Base-by-base conservation (phyloP, 2,113 vertebrate genomes). In the Cygnus atratus region DNA sequence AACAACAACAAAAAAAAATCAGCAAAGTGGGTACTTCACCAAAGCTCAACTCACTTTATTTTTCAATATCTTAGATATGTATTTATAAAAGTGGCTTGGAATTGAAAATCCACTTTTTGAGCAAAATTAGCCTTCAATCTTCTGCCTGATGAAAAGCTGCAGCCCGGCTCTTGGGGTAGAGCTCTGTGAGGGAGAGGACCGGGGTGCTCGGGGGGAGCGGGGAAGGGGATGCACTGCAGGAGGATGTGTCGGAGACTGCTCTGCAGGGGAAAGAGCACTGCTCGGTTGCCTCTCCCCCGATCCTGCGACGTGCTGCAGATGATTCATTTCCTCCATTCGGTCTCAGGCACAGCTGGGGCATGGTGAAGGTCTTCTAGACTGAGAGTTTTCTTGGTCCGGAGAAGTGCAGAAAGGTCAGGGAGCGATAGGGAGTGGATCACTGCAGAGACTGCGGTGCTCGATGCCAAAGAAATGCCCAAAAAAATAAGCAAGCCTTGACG, bases 381-480 rank as follows among this genome's bases (percentile, higher is more conserved):
- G 33, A 25, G 6, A 50, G n/a, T 13, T 70, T n/a, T 24, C 78
- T 66, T 50, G 67, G 71, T 66, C 37, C 4, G 3, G 6, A 75
- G 57, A 43, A 77, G 61, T 3, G 16, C 48, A 17, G 71, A 7
- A 50, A 67, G 63, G 82, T 73, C 44, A 50, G 87, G 72, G 50
- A 73, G 28, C 2, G 0, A 52, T 1, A 26, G 78, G 71, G 66
- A 82, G 73, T 0, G 1, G 57, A 17, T 37, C 16, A 6, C 72
- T 10, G 16, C 7, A 68, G 70, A 58, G 82, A 22, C 8, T 8
- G 37, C 10, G 29, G 2, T 55, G 81, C 26, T 24, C 0, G 0
- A 11, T 67, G 88, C 90, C 93, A 97, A 87, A 66, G 48, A 96
- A 88, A 73, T 76, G 88, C 57, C 75, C 44, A 3, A 6, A 35